These are phyloP conservation scores for Eueides isabella DNA, from an alignment of 1,140 invertebrate genomes.

Conservation along the genomic window DNA sequence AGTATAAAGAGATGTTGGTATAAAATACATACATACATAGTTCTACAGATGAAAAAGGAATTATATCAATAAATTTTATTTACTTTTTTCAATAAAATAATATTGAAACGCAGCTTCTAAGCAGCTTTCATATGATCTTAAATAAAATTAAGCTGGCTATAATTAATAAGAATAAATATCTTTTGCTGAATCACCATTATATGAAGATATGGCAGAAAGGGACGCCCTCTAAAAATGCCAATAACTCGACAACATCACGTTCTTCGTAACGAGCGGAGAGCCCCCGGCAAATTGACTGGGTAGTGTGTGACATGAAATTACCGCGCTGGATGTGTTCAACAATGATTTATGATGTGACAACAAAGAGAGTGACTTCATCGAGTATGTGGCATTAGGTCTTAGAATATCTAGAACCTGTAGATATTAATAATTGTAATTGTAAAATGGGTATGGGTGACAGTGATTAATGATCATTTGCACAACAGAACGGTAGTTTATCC, in stretches of 20 bases:
- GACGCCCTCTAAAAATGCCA: slow-evolving; percentile 34
- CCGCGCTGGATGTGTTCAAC: slow-evolving; percentile 14
- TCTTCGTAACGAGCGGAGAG: slow-evolving; percentile 34
- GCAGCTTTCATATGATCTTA: not conserved
- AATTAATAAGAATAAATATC: slow-evolving; percentile 13
- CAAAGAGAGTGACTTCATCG: slow-evolving; percentile 18
- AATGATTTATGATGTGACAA: slow-evolving; percentile 26
- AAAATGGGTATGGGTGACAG: not conserved
- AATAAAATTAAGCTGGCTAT: not conserved
- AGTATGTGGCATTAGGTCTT: not conserved
- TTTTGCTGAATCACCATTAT: slow-evolving; percentile 33
- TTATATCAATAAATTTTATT: no score
- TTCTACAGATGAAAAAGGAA: no score
- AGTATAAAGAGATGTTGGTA: no score
- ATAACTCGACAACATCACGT: slow-evolving; percentile 35
- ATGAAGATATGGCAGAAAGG: slow-evolving; percentile 19
- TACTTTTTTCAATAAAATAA: no score
- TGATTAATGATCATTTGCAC: not conserved
- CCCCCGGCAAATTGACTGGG: slow-evolving; percentile 36
- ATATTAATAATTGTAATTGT: slow-evolving; percentile 5
- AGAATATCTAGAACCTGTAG: not conserved
- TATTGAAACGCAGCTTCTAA: not conserved
- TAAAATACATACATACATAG: no score
- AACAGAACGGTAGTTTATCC: not conserved
- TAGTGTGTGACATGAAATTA: slow-evolving; percentile 32